Evolutionary conservation across 2,888 invertebrate genomes (phyloP).

Genomic region (Caenorhabditis japonica): DNA sequence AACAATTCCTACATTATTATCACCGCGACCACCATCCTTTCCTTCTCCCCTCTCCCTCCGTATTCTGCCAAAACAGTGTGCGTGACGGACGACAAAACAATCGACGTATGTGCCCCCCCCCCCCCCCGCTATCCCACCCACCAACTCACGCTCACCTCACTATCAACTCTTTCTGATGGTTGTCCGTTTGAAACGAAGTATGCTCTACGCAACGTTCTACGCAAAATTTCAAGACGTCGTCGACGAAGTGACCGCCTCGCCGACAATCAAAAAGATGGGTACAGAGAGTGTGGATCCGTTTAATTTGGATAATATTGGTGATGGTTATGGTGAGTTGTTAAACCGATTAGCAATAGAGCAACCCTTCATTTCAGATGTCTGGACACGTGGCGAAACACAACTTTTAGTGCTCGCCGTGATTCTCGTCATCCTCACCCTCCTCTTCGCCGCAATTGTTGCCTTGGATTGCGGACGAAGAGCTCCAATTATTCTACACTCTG

Average conservation of each 20-base stretch:
- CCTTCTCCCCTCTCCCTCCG: not conserved
- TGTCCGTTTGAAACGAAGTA: slow-evolving; percentile 19
- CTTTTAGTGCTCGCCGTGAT: slow-evolving; percentile 39
- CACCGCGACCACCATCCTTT: not conserved
- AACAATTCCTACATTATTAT: not conserved
- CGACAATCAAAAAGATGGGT: not conserved
- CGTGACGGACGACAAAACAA: slow-evolving; percentile 24
- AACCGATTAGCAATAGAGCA: too few relatives aligned
- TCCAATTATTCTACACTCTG: slow-evolving; percentile 17
- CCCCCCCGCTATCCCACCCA: not conserved
- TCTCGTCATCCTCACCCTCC: slow-evolving; percentile 26
- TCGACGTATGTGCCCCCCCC: slow-evolving; percentile 4
- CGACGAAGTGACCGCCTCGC: slow-evolving; percentile 2
- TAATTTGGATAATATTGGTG: slow-evolving; percentile 47
- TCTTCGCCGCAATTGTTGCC: slow-evolving; percentile 34
- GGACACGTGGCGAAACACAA: slow-evolving; percentile 40
- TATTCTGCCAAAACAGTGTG: slow-evolving; percentile 21
- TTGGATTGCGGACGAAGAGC: slow-evolving; percentile 32
- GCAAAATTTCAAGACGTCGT: slow-evolving; percentile 31
- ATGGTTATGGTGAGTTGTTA: slow-evolving; percentile 33
- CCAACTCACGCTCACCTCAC: not conserved
- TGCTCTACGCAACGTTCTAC: slow-evolving; percentile 41
- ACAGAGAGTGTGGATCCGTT: slow-evolving; percentile 16
- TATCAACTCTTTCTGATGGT: not conserved
- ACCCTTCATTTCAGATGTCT: slow-evolving; percentile 28